Evolutionary conservation across 2,888 invertebrate genomes (phyloP).

Genomic region (Enchytraeus crypticus): DNA sequence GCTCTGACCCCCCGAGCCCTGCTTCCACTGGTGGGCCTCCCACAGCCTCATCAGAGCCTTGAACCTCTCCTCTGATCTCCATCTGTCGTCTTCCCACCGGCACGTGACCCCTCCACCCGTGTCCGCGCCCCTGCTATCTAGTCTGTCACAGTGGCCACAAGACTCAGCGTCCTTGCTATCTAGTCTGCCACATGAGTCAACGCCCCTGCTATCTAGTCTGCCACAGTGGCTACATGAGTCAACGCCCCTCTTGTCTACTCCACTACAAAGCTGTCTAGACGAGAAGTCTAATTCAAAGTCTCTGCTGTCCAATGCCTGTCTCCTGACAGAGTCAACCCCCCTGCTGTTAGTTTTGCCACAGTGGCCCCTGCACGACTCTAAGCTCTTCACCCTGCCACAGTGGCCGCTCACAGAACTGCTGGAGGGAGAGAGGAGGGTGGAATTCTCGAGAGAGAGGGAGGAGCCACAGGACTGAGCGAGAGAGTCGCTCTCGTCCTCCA

Average conservation of each 20-base stretch:
- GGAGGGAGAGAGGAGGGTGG: slow-evolving; percentile 21
- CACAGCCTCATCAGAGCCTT: slow-evolving; percentile 24
- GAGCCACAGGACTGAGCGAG: slow-evolving; percentile 14
- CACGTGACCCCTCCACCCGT: neutral
- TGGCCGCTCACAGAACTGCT: slow-evolving; percentile 22
- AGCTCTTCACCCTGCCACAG: slow-evolving; percentile 12
- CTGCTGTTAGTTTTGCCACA: too few species aligned
- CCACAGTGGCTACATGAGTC: neutral
- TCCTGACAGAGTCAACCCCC: too few species aligned
- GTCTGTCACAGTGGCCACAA: too few species aligned
- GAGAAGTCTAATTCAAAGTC: too few species aligned
- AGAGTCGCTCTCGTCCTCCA: neutral
- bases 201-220: neutral
- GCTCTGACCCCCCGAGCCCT: neutral
- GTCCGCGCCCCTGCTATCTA: neutral
- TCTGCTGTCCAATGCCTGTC: too few species aligned
- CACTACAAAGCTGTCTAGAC: too few species aligned
- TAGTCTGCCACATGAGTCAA: neutral
- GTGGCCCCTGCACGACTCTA: slow-evolving; percentile 14
- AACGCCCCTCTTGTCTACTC: neutral
- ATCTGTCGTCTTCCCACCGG: slow-evolving; percentile 4
- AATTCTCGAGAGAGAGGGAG: slow-evolving; percentile 24
- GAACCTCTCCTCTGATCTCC: slow-evolving; percentile 24
- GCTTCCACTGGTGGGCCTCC: slow-evolving; percentile 19
- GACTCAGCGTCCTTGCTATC: neutral